These are phyloP conservation scores for Kradibia gibbosae DNA, from an alignment of 1,140 invertebrate genomes.

Conservation along the genomic window DNA sequence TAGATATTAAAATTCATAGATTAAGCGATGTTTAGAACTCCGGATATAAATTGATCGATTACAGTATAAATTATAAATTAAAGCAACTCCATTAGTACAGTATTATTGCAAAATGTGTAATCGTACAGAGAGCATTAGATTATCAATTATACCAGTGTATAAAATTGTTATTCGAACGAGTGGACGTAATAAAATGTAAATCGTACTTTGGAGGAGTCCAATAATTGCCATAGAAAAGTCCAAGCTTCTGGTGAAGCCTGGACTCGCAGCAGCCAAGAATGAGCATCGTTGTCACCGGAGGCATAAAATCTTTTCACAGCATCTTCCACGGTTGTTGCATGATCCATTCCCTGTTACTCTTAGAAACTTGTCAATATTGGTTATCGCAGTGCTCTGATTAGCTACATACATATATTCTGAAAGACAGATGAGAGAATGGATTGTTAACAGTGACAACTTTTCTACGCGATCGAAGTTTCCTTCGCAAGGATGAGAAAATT, in stretches of 20 bases:
- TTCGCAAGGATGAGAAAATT: too few species aligned
- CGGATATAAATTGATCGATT: too few species aligned
- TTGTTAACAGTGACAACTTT: too few species aligned
- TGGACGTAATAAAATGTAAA: background rate
- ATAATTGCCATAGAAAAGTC: constrained; percentile 90
- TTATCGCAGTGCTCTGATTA: background rate
- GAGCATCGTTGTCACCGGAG: constrained; percentile 78
- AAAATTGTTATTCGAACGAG: background rate
- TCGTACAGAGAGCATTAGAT: too few species aligned
- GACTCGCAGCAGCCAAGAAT: constrained; percentile 86
- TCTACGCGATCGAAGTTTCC: too few species aligned
- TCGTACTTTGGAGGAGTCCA: constrained; percentile 83
- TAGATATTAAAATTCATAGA: constrained; percentile 35
- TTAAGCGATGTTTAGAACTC: too few species aligned
- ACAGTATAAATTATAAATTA: too few species aligned
- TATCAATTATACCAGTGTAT: too few species aligned
- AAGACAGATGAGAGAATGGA: too few species aligned
- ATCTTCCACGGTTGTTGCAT: constrained; percentile 65
- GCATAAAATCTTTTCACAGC: constrained; percentile 74
- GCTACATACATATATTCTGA: constrained; percentile 16
- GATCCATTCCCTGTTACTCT: constrained; percentile 51
- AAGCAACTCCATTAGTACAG: too few species aligned
- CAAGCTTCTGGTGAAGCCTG: constrained; percentile 89
- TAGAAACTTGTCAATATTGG: constrained; percentile 10
- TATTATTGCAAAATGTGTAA: too few species aligned